Percentiles rank a stretch among this genome's conserved stretches.
Conservation (phyloP, 2,888 invertebrate genomes). For the Apotomis capreana region DNA sequence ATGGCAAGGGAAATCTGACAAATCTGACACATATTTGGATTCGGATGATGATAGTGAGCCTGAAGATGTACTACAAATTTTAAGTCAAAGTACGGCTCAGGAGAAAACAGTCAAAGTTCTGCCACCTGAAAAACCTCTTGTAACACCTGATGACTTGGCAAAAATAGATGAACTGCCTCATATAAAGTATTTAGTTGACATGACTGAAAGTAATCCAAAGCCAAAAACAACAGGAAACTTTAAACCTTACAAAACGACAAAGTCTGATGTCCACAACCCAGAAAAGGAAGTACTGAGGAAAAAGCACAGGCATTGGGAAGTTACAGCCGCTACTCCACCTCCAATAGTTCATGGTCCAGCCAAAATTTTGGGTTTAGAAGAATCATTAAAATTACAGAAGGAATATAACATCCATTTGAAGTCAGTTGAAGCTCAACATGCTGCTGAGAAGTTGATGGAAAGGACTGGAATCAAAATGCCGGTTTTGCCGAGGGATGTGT, state of each 20-base stretch:
- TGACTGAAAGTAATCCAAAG: constrained; percentile 70
- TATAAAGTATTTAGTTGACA: constrained; percentile 81
- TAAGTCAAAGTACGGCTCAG: constrained; percentile 79
- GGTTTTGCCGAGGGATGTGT: constrained; percentile 61
- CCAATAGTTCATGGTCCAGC: constrained; percentile 80
- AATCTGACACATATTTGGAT: constrained; percentile 67
- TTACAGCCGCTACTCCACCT: constrained; percentile 86
- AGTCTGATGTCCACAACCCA: constrained; percentile 80
- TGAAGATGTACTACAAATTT: constrained; percentile 83
- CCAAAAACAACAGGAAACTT: constrained; percentile 69
- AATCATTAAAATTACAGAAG: constrained; percentile 83
- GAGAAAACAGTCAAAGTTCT: constrained; percentile 78
- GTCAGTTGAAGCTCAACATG: constrained; percentile 81
- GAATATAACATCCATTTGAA: constrained; percentile 75
- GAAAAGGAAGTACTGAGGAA: constrained; percentile 78
- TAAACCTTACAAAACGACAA: constrained; percentile 84
- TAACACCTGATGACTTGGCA: constrained; percentile 79
- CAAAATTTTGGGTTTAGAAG: constrained; percentile 79
- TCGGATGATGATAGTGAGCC: constrained; percentile 85
- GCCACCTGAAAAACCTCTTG: constrained; percentile 72
- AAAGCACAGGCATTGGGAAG: constrained; percentile 83
- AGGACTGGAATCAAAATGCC: constrained; percentile 69
- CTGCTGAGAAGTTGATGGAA: constrained; percentile 79
- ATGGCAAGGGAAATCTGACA: constrained; percentile 81
- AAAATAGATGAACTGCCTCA: constrained; percentile 77